A percentile compares a stretch with the other conserved stretches of the same genome.
Conservation (phyloP, 2,113 vertebrate species). For the Gnathonemus echidnorhynchus region DNA sequence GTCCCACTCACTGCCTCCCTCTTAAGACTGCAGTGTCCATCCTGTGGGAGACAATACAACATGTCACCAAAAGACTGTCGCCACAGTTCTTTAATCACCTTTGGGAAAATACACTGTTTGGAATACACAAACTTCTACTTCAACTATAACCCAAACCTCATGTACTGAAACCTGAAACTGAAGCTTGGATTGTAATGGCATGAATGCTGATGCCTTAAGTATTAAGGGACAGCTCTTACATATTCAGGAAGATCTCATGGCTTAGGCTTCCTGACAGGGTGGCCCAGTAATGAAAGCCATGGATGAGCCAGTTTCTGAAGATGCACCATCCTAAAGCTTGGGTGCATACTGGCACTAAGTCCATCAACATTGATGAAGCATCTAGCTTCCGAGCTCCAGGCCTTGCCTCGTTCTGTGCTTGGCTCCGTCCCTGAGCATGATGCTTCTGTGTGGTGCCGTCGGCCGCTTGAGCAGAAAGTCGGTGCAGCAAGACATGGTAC, state of each 20-base stretch:
- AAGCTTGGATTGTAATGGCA: background rate
- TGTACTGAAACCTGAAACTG: background rate
- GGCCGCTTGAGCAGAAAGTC: constrained; percentile 50
- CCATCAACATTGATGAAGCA: background rate
- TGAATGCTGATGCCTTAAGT: background rate
- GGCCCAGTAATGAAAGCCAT: background rate
- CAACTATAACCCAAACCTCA: background rate
- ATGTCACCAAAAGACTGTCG: background rate
- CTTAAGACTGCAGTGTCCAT: constrained; percentile 59
- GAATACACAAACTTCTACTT: background rate
- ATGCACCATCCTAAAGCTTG: background rate
- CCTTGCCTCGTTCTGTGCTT: constrained; percentile 42
- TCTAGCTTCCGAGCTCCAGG: background rate
- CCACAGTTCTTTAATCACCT: background rate
- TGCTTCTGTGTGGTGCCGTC: constrained; percentile 44
- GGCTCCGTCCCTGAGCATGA: constrained; percentile 36
- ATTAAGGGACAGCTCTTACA: background rate
- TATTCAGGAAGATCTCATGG: background rate
- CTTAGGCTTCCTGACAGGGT: background rate
- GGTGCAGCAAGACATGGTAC: constrained; percentile 74
- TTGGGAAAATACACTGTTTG: background rate
- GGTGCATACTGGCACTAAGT: background rate
- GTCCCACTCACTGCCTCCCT: constrained; percentile 60
- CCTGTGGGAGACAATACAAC: constrained; percentile 44
- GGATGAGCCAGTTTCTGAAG: background rate